These are phyloP conservation scores for Acanthopagrus latus DNA, from an alignment of 2,797 vertebrate genomes.

Conservation along the genomic window DNA sequence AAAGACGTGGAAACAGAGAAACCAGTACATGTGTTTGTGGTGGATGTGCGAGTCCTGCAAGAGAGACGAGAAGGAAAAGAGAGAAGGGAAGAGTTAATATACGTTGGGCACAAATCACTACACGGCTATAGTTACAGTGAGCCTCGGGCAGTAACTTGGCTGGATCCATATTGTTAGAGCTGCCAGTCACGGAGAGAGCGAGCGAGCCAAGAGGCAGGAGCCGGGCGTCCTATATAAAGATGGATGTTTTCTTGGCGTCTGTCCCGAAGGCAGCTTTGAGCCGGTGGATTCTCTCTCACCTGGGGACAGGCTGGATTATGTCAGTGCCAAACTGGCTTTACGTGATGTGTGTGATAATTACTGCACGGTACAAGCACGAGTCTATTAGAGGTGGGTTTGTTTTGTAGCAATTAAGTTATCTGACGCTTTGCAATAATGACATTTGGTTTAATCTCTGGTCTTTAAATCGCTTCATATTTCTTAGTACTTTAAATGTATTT, in stretches of 20 bases:
- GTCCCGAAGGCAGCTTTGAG: constrained; percentile 68
- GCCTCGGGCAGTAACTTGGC: constrained; percentile 73
- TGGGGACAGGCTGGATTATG: constrained; percentile 66
- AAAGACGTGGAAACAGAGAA: background rate
- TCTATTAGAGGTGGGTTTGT: constrained; percentile 17
- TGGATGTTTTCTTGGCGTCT: constrained; percentile 77
- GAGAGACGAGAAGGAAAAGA: constrained; percentile 22
- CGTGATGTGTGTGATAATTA: constrained; percentile 28
- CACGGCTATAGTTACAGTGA: constrained; percentile 67
- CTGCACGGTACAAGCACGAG: constrained; percentile 3
- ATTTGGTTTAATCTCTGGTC: background rate
- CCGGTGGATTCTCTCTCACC: constrained; percentile 71
- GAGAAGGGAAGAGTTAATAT: constrained; percentile 48
- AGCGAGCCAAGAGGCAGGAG: constrained; percentile 72
- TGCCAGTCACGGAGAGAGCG: constrained; percentile 69
- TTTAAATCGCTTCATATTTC: too few species aligned
- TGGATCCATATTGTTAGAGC: constrained; percentile 72
- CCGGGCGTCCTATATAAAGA: constrained; percentile 68
- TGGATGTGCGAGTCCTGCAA: constrained; percentile 6
- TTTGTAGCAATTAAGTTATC: background rate
- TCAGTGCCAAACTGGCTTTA: constrained; percentile 47
- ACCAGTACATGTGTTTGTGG: constrained; percentile 5
- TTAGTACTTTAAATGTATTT: too few species aligned
- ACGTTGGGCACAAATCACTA: constrained; percentile 52
- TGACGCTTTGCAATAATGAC: background rate